Evolutionary conservation across 2,113 vertebrate genomes (phyloP), one percentile per base, ranked within the genome.

Genomic region (Stomatorhinus ivindoensis): DNA sequence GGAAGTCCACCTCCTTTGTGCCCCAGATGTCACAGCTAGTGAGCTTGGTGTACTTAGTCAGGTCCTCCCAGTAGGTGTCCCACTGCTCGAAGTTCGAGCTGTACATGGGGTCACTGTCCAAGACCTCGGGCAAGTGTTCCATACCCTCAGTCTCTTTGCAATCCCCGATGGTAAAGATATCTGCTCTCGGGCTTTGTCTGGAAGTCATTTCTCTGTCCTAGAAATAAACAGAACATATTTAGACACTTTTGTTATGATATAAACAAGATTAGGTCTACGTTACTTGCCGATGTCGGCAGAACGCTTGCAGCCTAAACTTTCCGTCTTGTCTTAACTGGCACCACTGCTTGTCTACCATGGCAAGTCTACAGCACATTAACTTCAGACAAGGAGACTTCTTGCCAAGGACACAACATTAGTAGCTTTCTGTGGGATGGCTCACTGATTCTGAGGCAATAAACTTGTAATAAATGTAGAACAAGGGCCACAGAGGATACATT

Each of bases 11-110:
- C 95, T 99, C 98, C 95, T 99, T 99, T 93, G 97, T 99, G 93
- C 98, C 98, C 98, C 98, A 99, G 95, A 99, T 99, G 94, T 99
- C 98, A 96, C 97, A 99, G 96, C 97, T 99, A 94, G 98, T 96
- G 93, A 99, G 95, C 91, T 97, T 97, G 92, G 98, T 99, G 92
- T 99, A 99, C 94, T 98, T 98, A 51, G 98, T 99, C 93, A 99
- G 94, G 94, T 99, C 98, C 95, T 99, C 98, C 97, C 98, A 99
- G 96, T 98, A 99, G 1, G 97, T 97, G 92, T 99, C 98, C 98
- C 98, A 99, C 95, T 99, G 98, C 93, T 99, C 98, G 93, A 98
- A 99, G 89, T 97, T 98, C 51, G 97, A 97, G 91, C 95, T 97
- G 92, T 95, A 94, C 90, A 97, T 94, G 35, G 95, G 94, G 95